Evolutionary conservation across 2,797 vertebrate species (phyloP), one percentile per base, ranked within the genome.

Genomic region (Leptatherina wallacei): DNA sequence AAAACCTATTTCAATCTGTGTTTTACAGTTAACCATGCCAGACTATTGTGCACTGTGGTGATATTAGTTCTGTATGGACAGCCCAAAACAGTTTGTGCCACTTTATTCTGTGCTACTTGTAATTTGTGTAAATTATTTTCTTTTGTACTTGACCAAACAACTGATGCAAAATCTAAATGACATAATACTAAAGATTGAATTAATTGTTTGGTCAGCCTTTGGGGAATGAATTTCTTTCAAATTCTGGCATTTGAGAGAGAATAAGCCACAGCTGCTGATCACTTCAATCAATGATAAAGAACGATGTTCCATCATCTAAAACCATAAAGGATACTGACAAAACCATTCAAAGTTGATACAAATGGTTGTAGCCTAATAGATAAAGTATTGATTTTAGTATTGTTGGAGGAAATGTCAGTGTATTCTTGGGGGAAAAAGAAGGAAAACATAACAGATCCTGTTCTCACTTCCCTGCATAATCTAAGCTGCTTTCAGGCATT

Each of bases 301-400:
- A 71, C 11, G 10, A 68, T 80, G 52, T 80, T 73, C 72, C 47
- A 73, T 62, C 68, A 75, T 68, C 69, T 81, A 67, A 84, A 82
- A 82, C 73, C 56, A 64, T 76, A 65, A 84, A 36, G 11, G 27
- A 77, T 70, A 65, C 71, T 56, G 60, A 60, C 58, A 81, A 78
- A 73, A 70, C 29, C 22, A 6, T 9, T 66, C 14, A 32, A 55
- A 54, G 6, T 74, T 72, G 29, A 58, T 40, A 66, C 65, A 69
- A 83, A 78, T 62, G 67, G 65, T 79, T 80, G 58, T 59, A 71
- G 51, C 35, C 55, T 71, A 74, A 83, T 76, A 84, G 68, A 76
- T 79, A 80, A 65, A 72, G 69, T 86, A 83, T 88, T 80, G 81
- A 90, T 88, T 88, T 85, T 75, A 83, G 70, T 73, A 82, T 76